Conservation (phyloP, 2,113 vertebrate species). For the Xenopus laevis region DNA sequence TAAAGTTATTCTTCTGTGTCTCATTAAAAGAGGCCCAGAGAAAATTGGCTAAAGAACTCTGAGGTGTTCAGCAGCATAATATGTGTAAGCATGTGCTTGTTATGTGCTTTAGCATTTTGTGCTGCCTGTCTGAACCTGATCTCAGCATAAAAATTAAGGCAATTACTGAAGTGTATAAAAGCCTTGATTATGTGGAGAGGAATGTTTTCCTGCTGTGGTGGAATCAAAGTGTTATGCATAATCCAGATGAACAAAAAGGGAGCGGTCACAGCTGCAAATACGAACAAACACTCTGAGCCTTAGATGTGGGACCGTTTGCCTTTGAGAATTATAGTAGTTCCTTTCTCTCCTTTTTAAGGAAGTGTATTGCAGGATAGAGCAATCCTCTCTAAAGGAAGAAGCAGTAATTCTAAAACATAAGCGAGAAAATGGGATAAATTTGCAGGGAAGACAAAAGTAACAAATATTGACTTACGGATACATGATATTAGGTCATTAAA, state of each 20-base stretch:
- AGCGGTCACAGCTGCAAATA: constrained; percentile 53
- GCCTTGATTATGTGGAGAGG: constrained; percentile 39
- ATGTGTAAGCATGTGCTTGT: constrained; percentile 15
- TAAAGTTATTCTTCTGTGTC: too few species aligned
- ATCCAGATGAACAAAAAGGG: constrained; percentile 47
- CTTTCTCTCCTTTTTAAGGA: constrained; percentile 48
- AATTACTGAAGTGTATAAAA: constrained; percentile 53
- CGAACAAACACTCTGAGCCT: constrained; percentile 53
- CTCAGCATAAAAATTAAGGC: constrained; percentile 38
- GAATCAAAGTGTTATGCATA: constrained; percentile 52
- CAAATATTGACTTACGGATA: constrained; percentile 80
- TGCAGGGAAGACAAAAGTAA: neutral
- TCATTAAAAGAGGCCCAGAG: too few species aligned
- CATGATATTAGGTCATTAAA: constrained; percentile 95
- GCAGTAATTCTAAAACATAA: neutral
- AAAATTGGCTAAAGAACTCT: too few species aligned
- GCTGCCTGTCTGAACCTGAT: constrained; percentile 39
- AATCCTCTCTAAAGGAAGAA: neutral
- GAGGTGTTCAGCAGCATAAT: neutral
- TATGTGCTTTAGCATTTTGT: neutral
- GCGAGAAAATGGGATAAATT: neutral
- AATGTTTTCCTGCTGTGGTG: constrained; percentile 43
- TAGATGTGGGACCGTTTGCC: constrained; percentile 51
- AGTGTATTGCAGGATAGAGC: constrained; percentile 33
- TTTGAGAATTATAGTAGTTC: constrained; percentile 43